Evolutionary conservation across 2,113 vertebrate genomes (phyloP).

Genomic region (Aegotheles bennettii): DNA sequence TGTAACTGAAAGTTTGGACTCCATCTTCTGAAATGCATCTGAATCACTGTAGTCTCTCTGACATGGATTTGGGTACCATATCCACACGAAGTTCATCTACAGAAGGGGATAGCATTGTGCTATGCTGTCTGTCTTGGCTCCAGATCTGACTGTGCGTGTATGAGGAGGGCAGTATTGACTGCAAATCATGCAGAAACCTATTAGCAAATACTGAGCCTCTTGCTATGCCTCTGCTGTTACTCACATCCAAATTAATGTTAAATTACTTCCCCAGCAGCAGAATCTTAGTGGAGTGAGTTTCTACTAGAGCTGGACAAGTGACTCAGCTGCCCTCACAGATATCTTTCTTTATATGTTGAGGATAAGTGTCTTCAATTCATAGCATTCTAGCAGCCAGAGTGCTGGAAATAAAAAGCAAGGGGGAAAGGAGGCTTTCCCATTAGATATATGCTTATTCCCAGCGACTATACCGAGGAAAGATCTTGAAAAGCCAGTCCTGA

Average conservation of each 20-base stretch:
- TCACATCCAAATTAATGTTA: background rate
- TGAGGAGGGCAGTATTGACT: background rate
- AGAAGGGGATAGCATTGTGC: background rate
- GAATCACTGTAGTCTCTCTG: background rate
- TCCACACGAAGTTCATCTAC: background rate
- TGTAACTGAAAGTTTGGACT: background rate
- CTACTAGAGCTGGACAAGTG: background rate
- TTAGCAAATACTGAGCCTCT: background rate
- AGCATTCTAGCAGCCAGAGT: background rate
- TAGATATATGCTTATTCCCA: background rate
- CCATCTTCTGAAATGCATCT: background rate
- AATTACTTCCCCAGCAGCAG: background rate
- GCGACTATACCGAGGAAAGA: background rate
- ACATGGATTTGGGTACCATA: background rate
- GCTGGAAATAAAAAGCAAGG: background rate
- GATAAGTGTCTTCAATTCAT: background rate
- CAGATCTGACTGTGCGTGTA: background rate
- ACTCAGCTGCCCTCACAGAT: rapidly evolving
- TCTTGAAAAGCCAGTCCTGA: background rate
- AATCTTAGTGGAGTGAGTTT: background rate
- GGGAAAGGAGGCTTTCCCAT: background rate
- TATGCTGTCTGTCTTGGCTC: background rate
- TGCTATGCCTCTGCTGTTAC: background rate
- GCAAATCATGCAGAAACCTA: background rate
- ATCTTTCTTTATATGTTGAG: background rate